phyloP scores from a whole-genome alignment of 2,888 invertebrate genomes.

The Amphipyra tragopoginis region DNA sequence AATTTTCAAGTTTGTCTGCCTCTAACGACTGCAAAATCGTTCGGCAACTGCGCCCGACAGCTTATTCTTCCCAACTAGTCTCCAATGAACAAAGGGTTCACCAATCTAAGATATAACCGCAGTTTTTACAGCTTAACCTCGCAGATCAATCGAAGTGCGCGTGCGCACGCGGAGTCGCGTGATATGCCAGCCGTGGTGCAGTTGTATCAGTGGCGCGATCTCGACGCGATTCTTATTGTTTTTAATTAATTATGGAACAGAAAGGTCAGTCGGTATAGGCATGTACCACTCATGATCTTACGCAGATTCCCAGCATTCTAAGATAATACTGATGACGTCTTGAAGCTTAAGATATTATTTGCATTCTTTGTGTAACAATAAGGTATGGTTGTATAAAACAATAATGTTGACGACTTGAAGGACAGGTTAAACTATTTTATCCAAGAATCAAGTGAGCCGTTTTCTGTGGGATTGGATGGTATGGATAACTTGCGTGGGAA shows the following conservation, averaged over 20 bases:
- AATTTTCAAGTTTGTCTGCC: too few species aligned
- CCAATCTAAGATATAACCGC: slow-evolving; percentile 22
- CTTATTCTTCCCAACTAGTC: too few species aligned
- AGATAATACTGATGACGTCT: slow-evolving; percentile 14
- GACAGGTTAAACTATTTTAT: slow-evolving; percentile 39
- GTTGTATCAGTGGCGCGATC: slow-evolving; percentile 67
- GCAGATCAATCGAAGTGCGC: slow-evolving; percentile 5
- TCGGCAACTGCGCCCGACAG: too few species aligned
- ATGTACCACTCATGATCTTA: slow-evolving; percentile 19
- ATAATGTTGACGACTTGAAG: slow-evolving; percentile 7
- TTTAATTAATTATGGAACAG: slow-evolving; percentile 66
- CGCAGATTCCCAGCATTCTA: slow-evolving; percentile 25
- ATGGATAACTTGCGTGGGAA: slow-evolving; percentile 50
- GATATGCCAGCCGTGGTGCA: slow-evolving; percentile 59
- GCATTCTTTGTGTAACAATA: slow-evolving; percentile 6
- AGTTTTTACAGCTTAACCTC: slow-evolving; percentile 14
- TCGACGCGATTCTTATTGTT: slow-evolving; percentile 70
- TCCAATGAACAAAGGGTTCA: too few species aligned
- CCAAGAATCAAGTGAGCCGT: slow-evolving; percentile 21
- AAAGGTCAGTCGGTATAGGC: slow-evolving; percentile 40
- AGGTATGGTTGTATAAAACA: background rate
- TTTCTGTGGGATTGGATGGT: slow-evolving; percentile 36
- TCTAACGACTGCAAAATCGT: too few species aligned
- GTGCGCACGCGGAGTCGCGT: slow-evolving; percentile 52
- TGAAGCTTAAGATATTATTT: slow-evolving; percentile 10